Conservation (phyloP, 2,113 vertebrate genomes). For the Menura novaehollandiae region DNA sequence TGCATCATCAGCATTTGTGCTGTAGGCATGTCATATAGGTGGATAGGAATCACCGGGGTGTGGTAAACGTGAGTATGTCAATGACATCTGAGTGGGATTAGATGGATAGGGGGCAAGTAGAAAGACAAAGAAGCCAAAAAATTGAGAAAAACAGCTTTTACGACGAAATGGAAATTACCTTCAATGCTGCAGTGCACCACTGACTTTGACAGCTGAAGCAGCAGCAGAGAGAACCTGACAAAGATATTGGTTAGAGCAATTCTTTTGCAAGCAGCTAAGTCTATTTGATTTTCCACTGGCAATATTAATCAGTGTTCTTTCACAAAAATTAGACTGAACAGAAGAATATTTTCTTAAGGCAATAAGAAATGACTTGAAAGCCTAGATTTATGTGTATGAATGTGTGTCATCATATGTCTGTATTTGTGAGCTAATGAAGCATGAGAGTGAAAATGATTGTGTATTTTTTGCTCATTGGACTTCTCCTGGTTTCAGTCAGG, state of each 20-base stretch:
- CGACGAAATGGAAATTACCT: slow-evolving; percentile 75
- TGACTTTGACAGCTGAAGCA: slow-evolving; percentile 73
- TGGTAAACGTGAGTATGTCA: slow-evolving; percentile 52
- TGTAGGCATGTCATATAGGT: slow-evolving; percentile 45
- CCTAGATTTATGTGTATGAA: background rate
- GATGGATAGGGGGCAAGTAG: slow-evolving; percentile 62
- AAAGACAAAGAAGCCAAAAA: slow-evolving; percentile 65
- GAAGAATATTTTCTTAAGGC: slow-evolving; percentile 41
- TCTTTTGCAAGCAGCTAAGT: slow-evolving; percentile 50
- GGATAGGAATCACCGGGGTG: slow-evolving; percentile 52
- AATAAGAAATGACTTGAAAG: slow-evolving; percentile 36
- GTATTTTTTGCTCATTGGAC: background rate
- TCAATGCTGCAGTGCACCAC: slow-evolving; percentile 75
- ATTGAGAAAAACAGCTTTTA: slow-evolving; percentile 70
- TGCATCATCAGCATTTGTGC: slow-evolving; percentile 50
- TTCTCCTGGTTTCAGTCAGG: background rate
- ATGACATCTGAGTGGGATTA: slow-evolving; percentile 60
- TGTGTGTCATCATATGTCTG: background rate
- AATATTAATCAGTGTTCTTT: slow-evolving; percentile 53
- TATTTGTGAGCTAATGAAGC: background rate
- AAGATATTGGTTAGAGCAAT: slow-evolving; percentile 55
- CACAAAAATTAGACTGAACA: slow-evolving; percentile 10
- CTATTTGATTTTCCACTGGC: slow-evolving; percentile 59
- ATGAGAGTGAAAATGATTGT: background rate
- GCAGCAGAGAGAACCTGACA: slow-evolving; percentile 61